A percentile compares a stretch with the other conserved stretches of the same genome.
phyloP scores from a whole-genome alignment of 30 jellyfish, hydroid and myxozoan genomes.

The Hydra vulgaris region DNA sequence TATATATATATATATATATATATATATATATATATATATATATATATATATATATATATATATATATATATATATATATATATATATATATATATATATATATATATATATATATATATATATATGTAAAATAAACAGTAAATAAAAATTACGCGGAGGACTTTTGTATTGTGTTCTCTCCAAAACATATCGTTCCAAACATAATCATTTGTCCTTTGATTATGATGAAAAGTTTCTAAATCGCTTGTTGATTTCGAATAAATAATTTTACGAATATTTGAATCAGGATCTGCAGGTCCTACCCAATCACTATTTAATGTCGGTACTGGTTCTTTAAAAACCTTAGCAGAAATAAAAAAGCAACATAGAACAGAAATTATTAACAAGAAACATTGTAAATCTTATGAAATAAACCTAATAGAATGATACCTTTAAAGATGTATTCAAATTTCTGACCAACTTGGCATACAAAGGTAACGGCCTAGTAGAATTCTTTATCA shows the following conservation, averaged over 20 bases:
- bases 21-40: too few species aligned
- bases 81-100: too few species aligned
- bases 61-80: too few species aligned
- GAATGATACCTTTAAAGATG: neutral
- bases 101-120: too few species aligned
- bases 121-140: too few species aligned
- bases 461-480: neutral
- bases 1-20: too few species aligned
- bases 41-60: too few species aligned
- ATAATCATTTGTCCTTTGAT: constrained; percentile 17
- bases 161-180: constrained; percentile 41
- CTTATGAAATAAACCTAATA: neutral
- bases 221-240: neutral
- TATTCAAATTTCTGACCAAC: neutral
- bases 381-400: too few species aligned
- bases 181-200: constrained; percentile 58
- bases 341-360: neutral
- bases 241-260: constrained; percentile 20
- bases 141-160: constrained; percentile 36
- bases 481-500: neutral
- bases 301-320: constrained; percentile 16
- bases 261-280: constrained; percentile 35
- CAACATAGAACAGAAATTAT: neutral
- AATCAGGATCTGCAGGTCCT: constrained; percentile 54
- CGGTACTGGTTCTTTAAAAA: neutral